These are phyloP conservation scores for Palaemon carinicauda DNA, from an alignment of 1,140 invertebrate species.

Conservation along the genomic window DNA sequence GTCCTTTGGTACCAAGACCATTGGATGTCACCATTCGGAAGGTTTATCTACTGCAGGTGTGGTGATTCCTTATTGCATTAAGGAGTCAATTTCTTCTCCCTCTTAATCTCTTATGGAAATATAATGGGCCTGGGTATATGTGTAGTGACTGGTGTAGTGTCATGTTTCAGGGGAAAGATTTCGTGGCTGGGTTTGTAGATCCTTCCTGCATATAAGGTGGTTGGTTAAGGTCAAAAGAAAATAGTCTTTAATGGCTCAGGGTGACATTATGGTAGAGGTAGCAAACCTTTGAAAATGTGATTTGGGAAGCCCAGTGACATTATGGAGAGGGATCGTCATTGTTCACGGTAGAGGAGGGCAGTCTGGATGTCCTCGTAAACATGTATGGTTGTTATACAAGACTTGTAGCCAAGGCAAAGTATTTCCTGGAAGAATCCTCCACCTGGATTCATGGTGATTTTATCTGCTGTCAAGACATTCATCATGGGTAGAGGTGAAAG, in stretches of 20 bases:
- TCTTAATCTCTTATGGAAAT: not conserved
- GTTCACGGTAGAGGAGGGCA: not conserved
- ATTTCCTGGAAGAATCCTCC: not conserved
- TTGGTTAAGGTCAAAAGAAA: not conserved
- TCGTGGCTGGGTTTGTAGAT: not conserved
- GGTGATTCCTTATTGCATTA: not conserved
- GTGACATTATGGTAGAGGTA: not conserved
- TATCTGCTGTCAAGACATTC: not conserved
- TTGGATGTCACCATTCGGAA: not conserved
- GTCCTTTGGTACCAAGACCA: not conserved
- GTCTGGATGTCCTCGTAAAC: slow-evolving; percentile 1
- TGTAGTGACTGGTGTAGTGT: too few relatives aligned
- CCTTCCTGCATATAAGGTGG: not conserved
- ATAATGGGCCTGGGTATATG: not conserved
- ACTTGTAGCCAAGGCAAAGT: not conserved
- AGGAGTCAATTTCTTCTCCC: not conserved
- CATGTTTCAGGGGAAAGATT: not conserved
- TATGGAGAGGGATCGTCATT: not conserved
- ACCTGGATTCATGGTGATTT: not conserved
- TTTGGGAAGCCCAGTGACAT: not conserved
- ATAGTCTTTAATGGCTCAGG: not conserved
- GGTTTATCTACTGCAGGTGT: not conserved
- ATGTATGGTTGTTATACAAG: not conserved
- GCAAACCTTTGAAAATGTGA: not conserved
- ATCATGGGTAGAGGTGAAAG: too few relatives aligned